A percentile compares a stretch with the other conserved stretches of the same genome.
Conservation (phyloP, 2,113 vertebrate species). For the Corythaixoides concolor region DNA sequence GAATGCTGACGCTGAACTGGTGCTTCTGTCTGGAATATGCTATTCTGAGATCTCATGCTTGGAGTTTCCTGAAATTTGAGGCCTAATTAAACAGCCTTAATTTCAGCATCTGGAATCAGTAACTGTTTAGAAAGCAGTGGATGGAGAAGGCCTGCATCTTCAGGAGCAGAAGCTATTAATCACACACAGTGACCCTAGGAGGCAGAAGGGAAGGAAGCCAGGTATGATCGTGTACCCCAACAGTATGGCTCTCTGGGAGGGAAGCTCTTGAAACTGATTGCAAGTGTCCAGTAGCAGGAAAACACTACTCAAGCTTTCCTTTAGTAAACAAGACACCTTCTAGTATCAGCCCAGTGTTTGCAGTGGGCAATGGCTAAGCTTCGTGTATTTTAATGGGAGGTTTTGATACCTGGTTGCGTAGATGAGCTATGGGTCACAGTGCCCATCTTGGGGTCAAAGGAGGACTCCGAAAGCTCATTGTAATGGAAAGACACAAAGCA, state of each 20-base stretch:
- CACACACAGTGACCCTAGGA: background rate
- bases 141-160: background rate
- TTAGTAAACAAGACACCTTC: background rate
- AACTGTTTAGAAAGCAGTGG: background rate
- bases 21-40: background rate
- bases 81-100: background rate
- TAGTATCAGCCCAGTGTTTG: background rate
- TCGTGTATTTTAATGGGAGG: background rate
- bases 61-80: background rate
- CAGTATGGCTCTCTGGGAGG: background rate
- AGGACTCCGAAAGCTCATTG: background rate
- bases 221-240: background rate
- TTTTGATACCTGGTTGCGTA: background rate
- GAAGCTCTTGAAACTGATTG: background rate
- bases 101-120: background rate
- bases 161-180: background rate
- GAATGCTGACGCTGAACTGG: background rate
- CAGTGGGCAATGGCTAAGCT: background rate
- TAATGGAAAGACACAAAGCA: background rate
- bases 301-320: background rate
- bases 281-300: background rate
- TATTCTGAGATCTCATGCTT: background rate
- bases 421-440: background rate
- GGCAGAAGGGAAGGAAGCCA: background rate
- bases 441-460: background rate